A percentile compares a stretch with the other conserved stretches of the same genome.
Evolutionary conservation across 1,140 invertebrate species (phyloP).

Genomic region (Ptiloglossa arizonensis): DNA sequence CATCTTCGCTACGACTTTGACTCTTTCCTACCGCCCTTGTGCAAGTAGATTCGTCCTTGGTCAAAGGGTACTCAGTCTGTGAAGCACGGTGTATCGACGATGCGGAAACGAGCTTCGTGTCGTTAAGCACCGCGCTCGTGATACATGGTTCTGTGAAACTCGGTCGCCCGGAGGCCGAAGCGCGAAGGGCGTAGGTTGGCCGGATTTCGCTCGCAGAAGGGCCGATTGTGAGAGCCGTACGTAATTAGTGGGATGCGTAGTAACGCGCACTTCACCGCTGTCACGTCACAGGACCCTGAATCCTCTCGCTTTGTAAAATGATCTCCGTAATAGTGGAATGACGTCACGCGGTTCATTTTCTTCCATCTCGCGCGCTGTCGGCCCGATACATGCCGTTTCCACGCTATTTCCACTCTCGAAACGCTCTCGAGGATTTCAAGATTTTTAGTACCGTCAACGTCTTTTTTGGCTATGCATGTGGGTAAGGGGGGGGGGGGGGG

Average conservation of each 20-base stretch:
- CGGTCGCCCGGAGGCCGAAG: constrained; percentile 22
- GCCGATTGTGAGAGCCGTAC: background rate
- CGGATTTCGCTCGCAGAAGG: constrained; percentile 8
- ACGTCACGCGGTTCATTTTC: constrained; percentile 18
- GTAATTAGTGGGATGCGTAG: constrained; percentile 39
- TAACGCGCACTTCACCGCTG: constrained; percentile 19
- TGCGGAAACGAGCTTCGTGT: constrained; percentile 20
- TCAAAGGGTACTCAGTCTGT: background rate
- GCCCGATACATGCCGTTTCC: background rate
- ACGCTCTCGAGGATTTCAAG: background rate
- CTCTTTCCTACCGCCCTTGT: background rate
- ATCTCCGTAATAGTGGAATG: background rate
- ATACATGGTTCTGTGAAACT: constrained; percentile 28
- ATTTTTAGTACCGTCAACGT: too few species aligned
- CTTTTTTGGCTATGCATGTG: too few species aligned
- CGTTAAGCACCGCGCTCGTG: constrained; percentile 14
- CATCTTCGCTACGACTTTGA: background rate
- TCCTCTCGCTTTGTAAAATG: constrained; percentile 1
- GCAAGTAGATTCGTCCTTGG: constrained; percentile 16
- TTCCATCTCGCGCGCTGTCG: background rate
- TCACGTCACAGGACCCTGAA: constrained; percentile 10
- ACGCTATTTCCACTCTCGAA: background rate
- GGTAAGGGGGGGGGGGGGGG: too few species aligned
- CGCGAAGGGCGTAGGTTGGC: constrained; percentile 22
- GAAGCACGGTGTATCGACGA: constrained; percentile 15